Evolutionary conservation across 2,113 vertebrate genomes (phyloP).

Genomic region (Ochotona princeps): DNA sequence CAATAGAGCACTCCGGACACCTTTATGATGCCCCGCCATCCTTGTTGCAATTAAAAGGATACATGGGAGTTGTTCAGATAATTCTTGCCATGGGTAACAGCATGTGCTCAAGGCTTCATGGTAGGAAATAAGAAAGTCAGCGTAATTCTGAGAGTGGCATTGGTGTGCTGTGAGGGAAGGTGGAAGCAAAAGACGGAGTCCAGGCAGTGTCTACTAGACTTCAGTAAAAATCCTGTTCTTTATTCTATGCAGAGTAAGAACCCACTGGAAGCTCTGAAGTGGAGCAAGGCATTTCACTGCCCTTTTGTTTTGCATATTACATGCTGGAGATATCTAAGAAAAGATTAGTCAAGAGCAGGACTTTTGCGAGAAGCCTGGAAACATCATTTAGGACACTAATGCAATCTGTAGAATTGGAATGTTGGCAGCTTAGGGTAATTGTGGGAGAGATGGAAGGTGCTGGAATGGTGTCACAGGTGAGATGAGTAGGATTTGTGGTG

Average conservation of each 20-base stretch:
- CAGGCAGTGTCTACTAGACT: background rate
- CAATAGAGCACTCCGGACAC: background rate
- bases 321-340: background rate
- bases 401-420: background rate
- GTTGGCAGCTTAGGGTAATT: background rate
- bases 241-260: background rate
- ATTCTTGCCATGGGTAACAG: background rate
- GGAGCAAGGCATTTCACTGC: background rate
- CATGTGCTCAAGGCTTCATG: background rate
- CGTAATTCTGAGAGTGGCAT: background rate
- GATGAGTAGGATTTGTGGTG: background rate
- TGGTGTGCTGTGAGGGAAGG: background rate
- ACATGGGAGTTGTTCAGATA: background rate
- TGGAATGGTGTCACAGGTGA: background rate
- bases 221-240: background rate
- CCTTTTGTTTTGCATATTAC: slow-evolving; percentile 26
- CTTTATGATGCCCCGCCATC: background rate
- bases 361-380: background rate
- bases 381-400: background rate
- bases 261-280: background rate
- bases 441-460: background rate
- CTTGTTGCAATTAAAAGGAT: slow-evolving; percentile 26
- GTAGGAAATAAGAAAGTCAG: background rate
- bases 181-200: background rate
- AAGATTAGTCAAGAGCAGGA: background rate